phyloP scores from a whole-genome alignment of 2,888 invertebrate species.

The Synergus umbraculus region DNA sequence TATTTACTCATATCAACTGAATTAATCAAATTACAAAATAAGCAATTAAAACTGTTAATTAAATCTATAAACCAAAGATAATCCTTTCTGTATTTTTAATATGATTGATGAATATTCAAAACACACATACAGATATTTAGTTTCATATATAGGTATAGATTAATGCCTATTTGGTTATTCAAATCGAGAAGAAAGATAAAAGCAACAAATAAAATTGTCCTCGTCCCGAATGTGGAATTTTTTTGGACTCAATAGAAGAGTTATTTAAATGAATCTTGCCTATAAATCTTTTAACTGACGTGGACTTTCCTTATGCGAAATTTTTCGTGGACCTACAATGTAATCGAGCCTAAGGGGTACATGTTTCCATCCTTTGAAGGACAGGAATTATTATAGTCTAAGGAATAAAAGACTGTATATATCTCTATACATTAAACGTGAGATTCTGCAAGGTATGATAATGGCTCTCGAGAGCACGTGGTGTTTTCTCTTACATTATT shows the following conservation, averaged over 20 bases:
- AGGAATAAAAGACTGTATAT: neutral
- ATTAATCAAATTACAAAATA: neutral
- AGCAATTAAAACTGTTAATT: neutral
- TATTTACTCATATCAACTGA: neutral
- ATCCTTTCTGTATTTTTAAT: no score
- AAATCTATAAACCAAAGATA: no score
- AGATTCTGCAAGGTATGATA: constrained; percentile 51
- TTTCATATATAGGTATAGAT: no score
- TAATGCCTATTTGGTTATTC: neutral
- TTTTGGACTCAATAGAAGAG: neutral
- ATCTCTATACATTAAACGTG: constrained; percentile 12
- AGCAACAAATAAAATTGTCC: neutral
- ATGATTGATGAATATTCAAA: no score
- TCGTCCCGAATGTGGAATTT: neutral
- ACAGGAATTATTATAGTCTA: constrained; percentile 24
- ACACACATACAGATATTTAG: no score
- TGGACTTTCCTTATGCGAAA: constrained; percentile 25
- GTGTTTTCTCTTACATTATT: constrained; percentile 55
- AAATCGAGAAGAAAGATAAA: neutral
- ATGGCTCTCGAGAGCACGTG: constrained; percentile 49
- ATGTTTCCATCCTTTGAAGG: neutral
- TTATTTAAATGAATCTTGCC: constrained; percentile 16
- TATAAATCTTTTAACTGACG: constrained; percentile 37
- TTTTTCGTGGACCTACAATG: constrained; percentile 6
- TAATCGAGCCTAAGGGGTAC: neutral